phyloP scores from a whole-genome alignment of 1,140 invertebrate genomes.

The Anastrepha obliqua region DNA sequence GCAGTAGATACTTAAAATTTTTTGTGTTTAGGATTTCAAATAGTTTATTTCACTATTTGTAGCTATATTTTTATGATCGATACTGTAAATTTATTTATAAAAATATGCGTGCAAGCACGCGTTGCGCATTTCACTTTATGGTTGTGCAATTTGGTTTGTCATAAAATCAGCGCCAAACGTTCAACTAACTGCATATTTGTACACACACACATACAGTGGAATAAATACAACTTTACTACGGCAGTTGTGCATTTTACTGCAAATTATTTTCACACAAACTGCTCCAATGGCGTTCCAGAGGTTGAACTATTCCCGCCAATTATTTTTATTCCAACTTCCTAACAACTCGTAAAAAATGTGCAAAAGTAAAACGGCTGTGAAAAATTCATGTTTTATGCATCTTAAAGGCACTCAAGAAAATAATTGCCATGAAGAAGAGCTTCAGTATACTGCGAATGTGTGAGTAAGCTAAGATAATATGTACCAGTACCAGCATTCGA shows the following conservation, averaged over 20 bases:
- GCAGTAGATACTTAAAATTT: too few species aligned
- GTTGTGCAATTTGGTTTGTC: not conserved
- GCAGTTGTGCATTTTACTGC: slow-evolving; percentile 22
- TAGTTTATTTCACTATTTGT: too few species aligned
- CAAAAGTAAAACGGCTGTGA: not conserved
- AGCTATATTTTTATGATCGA: too few species aligned
- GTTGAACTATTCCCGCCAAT: not conserved
- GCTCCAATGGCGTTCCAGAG: not conserved
- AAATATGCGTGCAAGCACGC: not conserved
- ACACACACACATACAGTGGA: too few species aligned
- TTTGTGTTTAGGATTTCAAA: too few species aligned
- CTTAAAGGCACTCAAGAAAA: slow-evolving; percentile 2
- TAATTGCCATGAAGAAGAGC: not conserved
- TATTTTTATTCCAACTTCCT: not conserved
- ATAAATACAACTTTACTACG: not conserved
- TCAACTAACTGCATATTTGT: too few species aligned
- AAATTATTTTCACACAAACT: not conserved
- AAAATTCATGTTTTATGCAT: not conserved
- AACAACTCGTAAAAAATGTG: not conserved
- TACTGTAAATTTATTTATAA: too few species aligned
- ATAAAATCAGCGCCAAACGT: not conserved
- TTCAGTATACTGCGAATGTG: not conserved
- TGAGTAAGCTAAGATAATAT: too few species aligned
- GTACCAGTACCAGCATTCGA: too few species aligned
- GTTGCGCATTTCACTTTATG: not conserved